Conservation (phyloP, 1,140 invertebrate species). For the Diuraphis noxia region DNA sequence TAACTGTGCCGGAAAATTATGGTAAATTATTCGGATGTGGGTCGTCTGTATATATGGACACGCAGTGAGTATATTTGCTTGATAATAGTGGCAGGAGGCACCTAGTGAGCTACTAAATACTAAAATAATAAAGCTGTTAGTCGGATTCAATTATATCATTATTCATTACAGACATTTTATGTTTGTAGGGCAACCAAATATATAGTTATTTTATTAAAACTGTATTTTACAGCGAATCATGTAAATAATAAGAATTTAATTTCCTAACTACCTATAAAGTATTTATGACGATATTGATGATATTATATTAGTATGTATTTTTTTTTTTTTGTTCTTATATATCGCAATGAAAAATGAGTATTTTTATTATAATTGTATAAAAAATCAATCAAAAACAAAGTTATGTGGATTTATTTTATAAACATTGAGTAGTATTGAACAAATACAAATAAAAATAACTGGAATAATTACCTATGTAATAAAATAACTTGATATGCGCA, state of each 20-base stretch:
- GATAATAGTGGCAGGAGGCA: not conserved
- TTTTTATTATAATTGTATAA: not conserved
- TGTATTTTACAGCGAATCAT: not conserved
- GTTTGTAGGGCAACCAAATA: not conserved
- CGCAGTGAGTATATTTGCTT: not conserved
- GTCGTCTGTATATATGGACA: not conserved
- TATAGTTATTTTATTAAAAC: not conserved
- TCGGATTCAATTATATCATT: not conserved
- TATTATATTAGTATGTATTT: too few species aligned
- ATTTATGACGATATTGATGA: too few species aligned
- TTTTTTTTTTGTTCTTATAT: not conserved
- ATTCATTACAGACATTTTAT: not conserved
- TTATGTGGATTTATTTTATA: not conserved
- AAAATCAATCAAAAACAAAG: not conserved
- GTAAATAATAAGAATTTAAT: not conserved
- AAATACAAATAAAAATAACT: not conserved
- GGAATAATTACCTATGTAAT: not conserved
- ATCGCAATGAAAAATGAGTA: not conserved
- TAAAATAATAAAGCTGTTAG: not conserved
- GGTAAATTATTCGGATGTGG: slow-evolving; percentile 30
- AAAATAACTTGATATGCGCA: not conserved
- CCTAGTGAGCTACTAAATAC: not conserved
- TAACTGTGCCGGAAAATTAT: slow-evolving; percentile 41
- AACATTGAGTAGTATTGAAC: not conserved
- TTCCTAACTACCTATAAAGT: not conserved